Base-by-base conservation (phyloP, 2,888 invertebrate genomes). In the Trilocha varians region DNA sequence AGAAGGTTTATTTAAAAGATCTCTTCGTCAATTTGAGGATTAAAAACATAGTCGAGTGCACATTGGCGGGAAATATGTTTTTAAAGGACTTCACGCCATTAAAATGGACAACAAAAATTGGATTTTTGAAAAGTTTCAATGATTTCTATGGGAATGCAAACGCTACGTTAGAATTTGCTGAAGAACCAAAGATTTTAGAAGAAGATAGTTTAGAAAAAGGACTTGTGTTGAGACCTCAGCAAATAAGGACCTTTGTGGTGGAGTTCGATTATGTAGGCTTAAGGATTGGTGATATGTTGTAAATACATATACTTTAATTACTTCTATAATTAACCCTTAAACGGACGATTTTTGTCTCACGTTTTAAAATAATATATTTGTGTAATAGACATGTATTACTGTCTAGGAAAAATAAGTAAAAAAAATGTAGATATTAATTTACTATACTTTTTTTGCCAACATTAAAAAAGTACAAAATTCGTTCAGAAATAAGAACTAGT, bases 161-260 rank as follows among this genome's bases (percentile, higher is more conserved):
- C 1, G 44, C 37, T 2, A 55, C 45, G 6, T 15, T 47, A 0
- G 55, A 60, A 3, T 70, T 42, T 50, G 48, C 41, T 2, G 47
- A 56, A 1, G 55, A 59, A 1, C 48, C 50, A 9, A 41, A 37
- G 1, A 5, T 36, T 25, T 49, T 48, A 33, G 9, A 40, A 0
- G 51, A 55, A 0, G 49, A 65, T 0, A 53, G 62, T 25, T 51
- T 80, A 3, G 59, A 65, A 4, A 34, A 54, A 11, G 68, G 62
- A 0, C 69, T 93, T 0, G 72, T 74, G 1, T 62, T 94, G 13
- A 70, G 70, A 1, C 91, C 94, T 0, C 93, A 93, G 87, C 88
- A 94, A 64, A 94, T 94, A 43, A 80, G 90, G 35, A 92, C 92
- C 0, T 92, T 92, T 59, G 71, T 92, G 2, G 57, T 88, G 1